Evolutionary conservation across 2,113 vertebrate species (phyloP), one percentile per base, ranked within the genome.

Genomic region (Vulpes vulpes): DNA sequence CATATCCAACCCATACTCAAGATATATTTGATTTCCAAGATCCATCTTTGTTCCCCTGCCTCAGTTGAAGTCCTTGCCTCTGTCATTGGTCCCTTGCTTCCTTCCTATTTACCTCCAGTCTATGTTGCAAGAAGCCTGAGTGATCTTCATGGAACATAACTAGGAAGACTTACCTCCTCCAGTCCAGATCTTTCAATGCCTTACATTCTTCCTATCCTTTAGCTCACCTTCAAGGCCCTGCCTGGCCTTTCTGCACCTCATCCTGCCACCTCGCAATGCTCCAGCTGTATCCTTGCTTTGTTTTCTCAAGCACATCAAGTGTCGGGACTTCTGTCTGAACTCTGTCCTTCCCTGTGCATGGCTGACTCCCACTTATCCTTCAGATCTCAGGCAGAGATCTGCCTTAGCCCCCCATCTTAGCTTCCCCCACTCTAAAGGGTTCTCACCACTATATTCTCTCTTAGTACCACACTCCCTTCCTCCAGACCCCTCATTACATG

Each of bases 201-300:
- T 71, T 53, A 23, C 65, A 3, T 73, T 22, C 38, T n/a, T 49
- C 49, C 17, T 17, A 5, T 17, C 27, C 35, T 35, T 53, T 12
- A 53, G 57, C 43, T 65, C 38, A 60, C 38, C 19, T 17, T 17
- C 55, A 43, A n/a, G 55, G 73, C 16, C 25, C 19, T 30, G 51
- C 2, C 1, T 8, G 2, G 4, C 38, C 80, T 67, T 23, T 9
- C 20, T 23, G 35, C 0, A 1, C 2, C 20, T 16, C 15, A 10
- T 19, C n/a, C 25, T 35, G 35, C 32, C 49, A 49, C 15, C 74
- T 76, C 5, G 0, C 8, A 0, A 17, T 22, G 12, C 15, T 88
- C 20, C 38, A 32, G 59, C 17, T 51, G 27, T 38, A 11, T 7
- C 55, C 11, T 12, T 57, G 43, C 69, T 87, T 55, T 80, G 62